Evolutionary conservation across 1,140 invertebrate genomes (phyloP).

Genomic region (Camponotus vicinus): DNA sequence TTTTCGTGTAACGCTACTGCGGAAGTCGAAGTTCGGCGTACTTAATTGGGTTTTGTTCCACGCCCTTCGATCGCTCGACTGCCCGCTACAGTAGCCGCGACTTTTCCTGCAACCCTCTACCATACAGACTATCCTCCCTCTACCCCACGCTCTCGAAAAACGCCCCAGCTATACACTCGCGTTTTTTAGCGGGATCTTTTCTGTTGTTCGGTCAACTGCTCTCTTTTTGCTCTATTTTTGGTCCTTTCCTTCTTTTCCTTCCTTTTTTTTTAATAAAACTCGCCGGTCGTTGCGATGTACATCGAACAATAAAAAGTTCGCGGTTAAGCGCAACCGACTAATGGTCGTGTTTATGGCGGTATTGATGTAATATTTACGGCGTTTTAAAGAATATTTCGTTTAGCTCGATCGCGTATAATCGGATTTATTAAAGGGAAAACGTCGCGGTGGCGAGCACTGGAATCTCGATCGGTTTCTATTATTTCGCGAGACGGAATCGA

Average conservation of each 20-base stretch:
- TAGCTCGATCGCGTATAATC: slow-evolving; percentile 39
- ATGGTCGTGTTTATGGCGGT: slow-evolving; percentile 43
- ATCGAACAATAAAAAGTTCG: slow-evolving; percentile 30
- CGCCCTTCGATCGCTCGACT: slow-evolving; percentile 72
- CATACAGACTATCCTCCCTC: neutral
- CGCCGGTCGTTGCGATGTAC: slow-evolving; percentile 32
- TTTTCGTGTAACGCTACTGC: slow-evolving; percentile 70
- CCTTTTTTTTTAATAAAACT: slow-evolving; percentile 49
- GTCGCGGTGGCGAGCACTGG: neutral
- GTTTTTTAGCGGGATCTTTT: slow-evolving; percentile 39
- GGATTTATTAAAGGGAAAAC: slow-evolving; percentile 22
- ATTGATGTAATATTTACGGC: slow-evolving; percentile 39
- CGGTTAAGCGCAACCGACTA: slow-evolving; percentile 3
- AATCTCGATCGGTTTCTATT: slow-evolving; percentile 38
- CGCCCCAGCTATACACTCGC: slow-evolving; percentile 13
- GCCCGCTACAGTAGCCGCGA: slow-evolving; percentile 46
- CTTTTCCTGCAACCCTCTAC: slow-evolving; percentile 15
- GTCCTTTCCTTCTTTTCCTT: slow-evolving; percentile 3
- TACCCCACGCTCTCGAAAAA: neutral
- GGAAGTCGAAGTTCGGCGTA: slow-evolving; percentile 72
- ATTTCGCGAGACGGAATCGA: slow-evolving; percentile 30
- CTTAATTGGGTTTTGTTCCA: slow-evolving; percentile 76
- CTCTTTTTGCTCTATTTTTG: slow-evolving; percentile 37
- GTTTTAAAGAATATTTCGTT: slow-evolving; percentile 50
- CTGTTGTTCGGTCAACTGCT: slow-evolving; percentile 36